These are phyloP conservation scores for Hipparchia semele DNA, from an alignment of 2,888 invertebrate species.

Conservation along the genomic window DNA sequence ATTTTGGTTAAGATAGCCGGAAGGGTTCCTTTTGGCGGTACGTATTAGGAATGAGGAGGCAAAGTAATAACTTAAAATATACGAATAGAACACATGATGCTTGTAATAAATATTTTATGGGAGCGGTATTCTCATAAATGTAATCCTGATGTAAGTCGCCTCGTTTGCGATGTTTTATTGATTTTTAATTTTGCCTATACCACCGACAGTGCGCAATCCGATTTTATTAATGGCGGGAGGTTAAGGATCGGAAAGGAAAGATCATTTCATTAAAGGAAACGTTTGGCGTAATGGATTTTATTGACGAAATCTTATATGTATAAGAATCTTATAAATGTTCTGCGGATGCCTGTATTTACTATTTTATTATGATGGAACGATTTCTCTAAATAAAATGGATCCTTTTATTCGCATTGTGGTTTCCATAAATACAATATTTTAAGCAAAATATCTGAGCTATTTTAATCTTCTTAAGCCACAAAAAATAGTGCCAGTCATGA, in stretches of 20 bases:
- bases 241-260: constrained; percentile 59
- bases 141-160: not conserved
- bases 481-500: constrained; percentile 8
- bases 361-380: not conserved
- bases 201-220: constrained; percentile 63
- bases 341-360: not conserved
- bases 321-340: not conserved
- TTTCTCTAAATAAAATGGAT: not conserved
- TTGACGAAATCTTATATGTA: constrained; percentile 36
- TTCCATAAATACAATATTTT: constrained; percentile 2
- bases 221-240: constrained; percentile 68
- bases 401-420: not conserved
- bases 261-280: constrained; percentile 62
- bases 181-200: constrained; percentile 69
- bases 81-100: too few relatives aligned
- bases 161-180: constrained; percentile 49
- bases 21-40: too few relatives aligned
- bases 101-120: not conserved
- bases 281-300: constrained; percentile 62
- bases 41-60: too few relatives aligned
- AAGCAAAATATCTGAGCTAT: constrained; percentile 5
- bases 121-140: not conserved
- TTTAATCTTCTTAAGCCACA: constrained; percentile 3
- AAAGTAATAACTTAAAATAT: too few relatives aligned
- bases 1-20: too few relatives aligned